Conservation (phyloP, 2,888 invertebrate species). For the Caradrina clavipalpis region DNA sequence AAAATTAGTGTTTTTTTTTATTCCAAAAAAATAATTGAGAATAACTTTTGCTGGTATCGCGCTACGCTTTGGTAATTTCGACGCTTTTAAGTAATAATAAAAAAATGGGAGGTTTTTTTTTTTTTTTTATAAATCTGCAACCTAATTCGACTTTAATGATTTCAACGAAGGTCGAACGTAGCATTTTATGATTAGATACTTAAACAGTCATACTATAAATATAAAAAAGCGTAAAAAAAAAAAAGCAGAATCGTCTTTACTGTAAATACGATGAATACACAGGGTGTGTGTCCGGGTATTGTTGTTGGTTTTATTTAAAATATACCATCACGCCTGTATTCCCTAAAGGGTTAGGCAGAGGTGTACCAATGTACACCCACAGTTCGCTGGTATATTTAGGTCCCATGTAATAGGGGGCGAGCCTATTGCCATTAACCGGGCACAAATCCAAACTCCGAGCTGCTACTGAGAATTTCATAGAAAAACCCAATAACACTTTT, state of each 20-base stretch:
- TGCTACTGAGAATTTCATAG: too few relatives aligned
- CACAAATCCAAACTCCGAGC: too few relatives aligned
- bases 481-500: too few relatives aligned
- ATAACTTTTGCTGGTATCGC: constrained; percentile 11
- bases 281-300: too few relatives aligned
- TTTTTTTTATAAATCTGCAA: constrained; percentile 9
- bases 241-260: not conserved
- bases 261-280: too few relatives aligned
- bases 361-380: too few relatives aligned
- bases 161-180: constrained; percentile 37
- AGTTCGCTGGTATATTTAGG: too few relatives aligned
- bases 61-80: constrained; percentile 26
- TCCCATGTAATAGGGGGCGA: too few relatives aligned
- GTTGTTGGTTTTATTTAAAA: too few relatives aligned
- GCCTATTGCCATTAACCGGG: too few relatives aligned
- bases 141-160: constrained; percentile 48
- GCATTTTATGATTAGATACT: constrained; percentile 38
- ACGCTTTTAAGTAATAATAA: constrained; percentile 8
- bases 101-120: constrained; percentile 7
- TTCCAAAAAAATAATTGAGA: not conserved
- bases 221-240: not conserved
- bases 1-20: constrained; percentile 20
- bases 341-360: too few relatives aligned
- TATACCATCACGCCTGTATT: too few relatives aligned
- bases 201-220: constrained; percentile 19